Base-by-base conservation (phyloP, 2,888 invertebrate species). In the Escarpia spicata region DNA sequence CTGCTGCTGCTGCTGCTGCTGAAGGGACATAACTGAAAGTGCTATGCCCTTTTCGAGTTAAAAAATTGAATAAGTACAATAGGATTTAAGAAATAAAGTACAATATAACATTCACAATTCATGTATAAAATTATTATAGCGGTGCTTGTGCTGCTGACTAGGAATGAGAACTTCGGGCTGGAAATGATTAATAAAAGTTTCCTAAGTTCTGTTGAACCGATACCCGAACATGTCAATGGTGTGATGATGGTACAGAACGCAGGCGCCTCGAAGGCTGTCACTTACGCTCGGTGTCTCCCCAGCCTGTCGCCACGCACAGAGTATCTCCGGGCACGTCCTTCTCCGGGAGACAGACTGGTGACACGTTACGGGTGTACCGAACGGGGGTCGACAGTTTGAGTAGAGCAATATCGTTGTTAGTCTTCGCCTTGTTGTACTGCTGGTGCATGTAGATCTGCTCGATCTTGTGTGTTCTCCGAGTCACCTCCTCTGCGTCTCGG, bases 381-480 rank as follows among this genome's bases (percentile, higher is more conserved):
- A 75, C n/a, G 75, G 75, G 75, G 1, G 75, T 75, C 75, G 75
- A 26, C 75, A 75, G 75, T n/a, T 75, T 75, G 19, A 75, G 19
- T 75, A 75, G 75, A 75, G n/a, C 75, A 26, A 75, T 75, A 26
- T 75, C 75, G 26, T 75, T 75, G 75, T 75, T 75, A 1, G 75
- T 75, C 75, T n/a, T 75, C 26, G 75, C 26, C 6, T 52, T 52
- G 92, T 93, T 58, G 92, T 93, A 94, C 31, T 92, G 19, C 19
- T 75, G 19, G 75, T 26, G 75, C 4, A 75, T 26, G 19, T 6
- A 26, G 75, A 75, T 75, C n/a, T 75, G 9, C n/a, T n/a, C 75
- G 26, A 75, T n/a, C 19, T 26, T 19, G 75, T 75, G 75, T 26
- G 75, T 75, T 75, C 75, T 75, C 75, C 75, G 15, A 1, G 75